These are phyloP conservation scores for Notiomystis cincta DNA, from an alignment of 2,113 vertebrate genomes.

Conservation along the genomic window DNA sequence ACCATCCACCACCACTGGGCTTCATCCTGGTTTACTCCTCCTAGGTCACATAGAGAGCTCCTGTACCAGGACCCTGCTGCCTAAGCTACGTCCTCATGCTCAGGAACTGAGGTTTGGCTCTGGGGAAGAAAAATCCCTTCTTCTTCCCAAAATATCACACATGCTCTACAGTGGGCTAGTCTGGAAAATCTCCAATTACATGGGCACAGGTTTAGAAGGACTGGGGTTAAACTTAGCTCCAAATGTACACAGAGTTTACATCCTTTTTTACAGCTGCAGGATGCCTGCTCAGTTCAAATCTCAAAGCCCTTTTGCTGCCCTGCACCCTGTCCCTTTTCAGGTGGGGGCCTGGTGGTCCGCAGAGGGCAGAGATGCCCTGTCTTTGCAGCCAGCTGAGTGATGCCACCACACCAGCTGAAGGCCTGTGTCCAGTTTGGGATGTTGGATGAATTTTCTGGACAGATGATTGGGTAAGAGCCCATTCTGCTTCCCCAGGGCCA, in stretches of 20 bases:
- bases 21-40: not conserved
- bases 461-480: rapidly evolving
- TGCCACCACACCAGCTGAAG: not conserved
- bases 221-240: not conserved
- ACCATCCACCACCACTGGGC: not conserved
- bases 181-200: not conserved
- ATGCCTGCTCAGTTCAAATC: not conserved
- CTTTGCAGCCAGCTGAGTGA: not conserved
- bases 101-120: not conserved
- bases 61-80: not conserved
- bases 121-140: not conserved
- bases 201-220: not conserved
- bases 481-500: not conserved
- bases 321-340: not conserved
- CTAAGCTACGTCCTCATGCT: not conserved
- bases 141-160: not conserved
- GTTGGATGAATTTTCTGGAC: not conserved
- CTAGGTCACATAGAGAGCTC: rapidly evolving
- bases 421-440: not conserved
- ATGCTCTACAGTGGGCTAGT: not conserved
- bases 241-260: not conserved
- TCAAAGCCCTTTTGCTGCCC: not conserved
- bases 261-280: not conserved
- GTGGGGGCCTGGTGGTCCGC: not conserved
- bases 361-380: not conserved